These are phyloP conservation scores for Fregetta grallaria DNA, from an alignment of 2,113 vertebrate genomes.

Conservation along the genomic window DNA sequence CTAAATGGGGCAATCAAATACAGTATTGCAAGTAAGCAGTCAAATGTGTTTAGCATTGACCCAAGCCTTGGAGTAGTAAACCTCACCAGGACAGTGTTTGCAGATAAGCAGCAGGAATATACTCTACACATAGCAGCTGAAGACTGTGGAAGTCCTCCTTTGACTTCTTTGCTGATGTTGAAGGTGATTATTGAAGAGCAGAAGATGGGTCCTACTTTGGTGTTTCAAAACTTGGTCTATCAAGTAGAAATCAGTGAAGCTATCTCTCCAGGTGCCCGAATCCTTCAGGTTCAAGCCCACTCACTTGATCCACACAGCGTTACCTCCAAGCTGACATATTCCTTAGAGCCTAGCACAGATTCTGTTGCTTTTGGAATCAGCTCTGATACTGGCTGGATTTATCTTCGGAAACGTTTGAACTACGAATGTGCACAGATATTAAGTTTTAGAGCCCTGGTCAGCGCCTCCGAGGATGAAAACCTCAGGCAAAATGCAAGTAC, in stretches of 20 bases:
- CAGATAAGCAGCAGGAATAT: constrained; percentile 30
- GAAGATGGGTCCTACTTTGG: constrained; percentile 60
- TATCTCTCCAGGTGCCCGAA: constrained; percentile 59
- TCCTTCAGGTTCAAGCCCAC: constrained; percentile 83
- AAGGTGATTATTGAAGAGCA: constrained; percentile 72
- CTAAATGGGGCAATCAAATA: constrained; percentile 83
- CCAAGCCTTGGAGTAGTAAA: constrained; percentile 74
- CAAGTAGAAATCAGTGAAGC: constrained; percentile 86
- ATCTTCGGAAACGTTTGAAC: constrained; percentile 78
- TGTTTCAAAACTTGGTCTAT: constrained; percentile 87
- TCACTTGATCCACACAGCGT: neutral
- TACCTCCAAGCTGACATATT: constrained; percentile 59
- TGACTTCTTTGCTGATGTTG: constrained; percentile 75
- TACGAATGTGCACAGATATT: constrained; percentile 77
- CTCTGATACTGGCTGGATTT: constrained; percentile 83
- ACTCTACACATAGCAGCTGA: constrained; percentile 75
- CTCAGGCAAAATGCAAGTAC: constrained; percentile 72
- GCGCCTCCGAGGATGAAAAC: constrained; percentile 1
- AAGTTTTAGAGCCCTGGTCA: constrained; percentile 77
- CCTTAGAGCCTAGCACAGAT: constrained; percentile 68
- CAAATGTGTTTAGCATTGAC: constrained; percentile 77
- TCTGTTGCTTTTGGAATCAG: constrained; percentile 77
- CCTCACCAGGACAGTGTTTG: constrained; percentile 72
- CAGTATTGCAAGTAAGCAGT: constrained; percentile 55
- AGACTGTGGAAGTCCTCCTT: constrained; percentile 80